Evolutionary conservation across 2,113 vertebrate genomes (phyloP).

Genomic region (Lucifuga dentata): DNA sequence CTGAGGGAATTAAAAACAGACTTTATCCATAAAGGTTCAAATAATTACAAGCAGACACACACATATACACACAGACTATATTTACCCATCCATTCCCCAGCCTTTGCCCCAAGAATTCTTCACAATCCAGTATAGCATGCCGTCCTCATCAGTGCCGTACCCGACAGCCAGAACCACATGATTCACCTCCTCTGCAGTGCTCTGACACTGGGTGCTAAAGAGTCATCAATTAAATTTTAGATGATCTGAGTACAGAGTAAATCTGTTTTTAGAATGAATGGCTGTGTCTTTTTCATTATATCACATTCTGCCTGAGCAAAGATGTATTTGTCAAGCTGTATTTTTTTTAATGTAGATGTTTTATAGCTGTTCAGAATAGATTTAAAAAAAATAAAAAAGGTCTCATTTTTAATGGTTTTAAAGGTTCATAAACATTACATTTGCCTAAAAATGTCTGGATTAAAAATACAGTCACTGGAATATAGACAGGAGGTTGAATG

Average conservation of each 20-base stretch:
- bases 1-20: conserved; percentile 68
- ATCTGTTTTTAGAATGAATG: conserved; percentile 13
- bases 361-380: not conserved
- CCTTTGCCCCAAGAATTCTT: conserved; percentile 90
- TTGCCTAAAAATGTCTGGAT: too few relatives aligned
- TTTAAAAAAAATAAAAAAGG: not conserved
- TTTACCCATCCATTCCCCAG: conserved; percentile 89
- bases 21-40: not conserved
- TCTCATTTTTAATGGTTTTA: not conserved
- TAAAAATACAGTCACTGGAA: too few relatives aligned
- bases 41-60: conserved; percentile 1
- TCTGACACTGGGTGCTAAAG: conserved; percentile 82
- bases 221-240: conserved; percentile 28
- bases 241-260: conserved; percentile 19
- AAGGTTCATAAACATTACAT: not conserved
- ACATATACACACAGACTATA: conserved; percentile 32
- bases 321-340: too few relatives aligned
- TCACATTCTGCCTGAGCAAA: conserved; percentile 1
- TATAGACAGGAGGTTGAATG: too few relatives aligned
- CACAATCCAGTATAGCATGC: conserved; percentile 88
- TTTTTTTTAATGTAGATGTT: too few relatives aligned
- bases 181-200: conserved; percentile 89
- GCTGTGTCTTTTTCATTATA: not conserved
- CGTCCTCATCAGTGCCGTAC: conserved; percentile 77
- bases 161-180: conserved; percentile 92